Percentiles rank a stretch among this genome's conserved stretches.
phyloP scores from a whole-genome alignment of 2,888 invertebrate genomes.

The Brachynemurus nebulosus region DNA sequence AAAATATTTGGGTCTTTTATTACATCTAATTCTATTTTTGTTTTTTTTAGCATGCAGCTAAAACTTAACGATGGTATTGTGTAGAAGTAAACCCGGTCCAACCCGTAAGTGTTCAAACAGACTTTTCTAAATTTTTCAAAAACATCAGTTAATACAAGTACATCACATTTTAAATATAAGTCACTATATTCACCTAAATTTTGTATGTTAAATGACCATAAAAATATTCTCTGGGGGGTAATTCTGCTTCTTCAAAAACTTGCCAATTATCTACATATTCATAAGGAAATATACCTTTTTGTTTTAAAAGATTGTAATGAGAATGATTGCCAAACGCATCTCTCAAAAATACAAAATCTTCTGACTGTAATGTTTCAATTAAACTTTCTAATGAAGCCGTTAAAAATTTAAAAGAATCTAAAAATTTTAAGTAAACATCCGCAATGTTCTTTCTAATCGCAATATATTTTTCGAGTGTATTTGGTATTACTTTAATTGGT shows the following conservation, averaged over 20 bases:
- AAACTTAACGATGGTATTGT: constrained; percentile 16
- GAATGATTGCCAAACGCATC: background rate
- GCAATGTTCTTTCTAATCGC: constrained; percentile 14
- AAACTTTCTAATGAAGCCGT: constrained; percentile 15
- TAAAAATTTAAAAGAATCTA: constrained; percentile 19
- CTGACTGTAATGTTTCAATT: constrained; percentile 10
- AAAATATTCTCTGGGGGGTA: constrained; percentile 16
- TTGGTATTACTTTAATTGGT: constrained; percentile 15
- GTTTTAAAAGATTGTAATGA: constrained; percentile 12
- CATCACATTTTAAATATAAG: constrained; percentile 21
- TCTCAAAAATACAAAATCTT: constrained; percentile 8
- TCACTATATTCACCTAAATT: constrained; percentile 21
- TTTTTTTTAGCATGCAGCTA: constrained; percentile 17
- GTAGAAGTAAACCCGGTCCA: constrained; percentile 19
- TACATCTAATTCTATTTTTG: constrained; percentile 14
- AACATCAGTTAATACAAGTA: constrained; percentile 19
- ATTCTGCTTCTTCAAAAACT: constrained; percentile 11
- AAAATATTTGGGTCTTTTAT: constrained; percentile 20
- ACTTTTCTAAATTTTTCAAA: constrained; percentile 22
- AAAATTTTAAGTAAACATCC: constrained; percentile 12
- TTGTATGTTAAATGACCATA: constrained; percentile 15
- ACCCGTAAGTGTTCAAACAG: constrained; percentile 15
- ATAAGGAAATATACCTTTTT: constrained; percentile 23
- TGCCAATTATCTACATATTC: constrained; percentile 15
- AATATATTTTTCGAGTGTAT: constrained; percentile 20